These are phyloP conservation scores for Brenthis ino DNA, from an alignment of 2,888 invertebrate species.

Conservation along the genomic window DNA sequence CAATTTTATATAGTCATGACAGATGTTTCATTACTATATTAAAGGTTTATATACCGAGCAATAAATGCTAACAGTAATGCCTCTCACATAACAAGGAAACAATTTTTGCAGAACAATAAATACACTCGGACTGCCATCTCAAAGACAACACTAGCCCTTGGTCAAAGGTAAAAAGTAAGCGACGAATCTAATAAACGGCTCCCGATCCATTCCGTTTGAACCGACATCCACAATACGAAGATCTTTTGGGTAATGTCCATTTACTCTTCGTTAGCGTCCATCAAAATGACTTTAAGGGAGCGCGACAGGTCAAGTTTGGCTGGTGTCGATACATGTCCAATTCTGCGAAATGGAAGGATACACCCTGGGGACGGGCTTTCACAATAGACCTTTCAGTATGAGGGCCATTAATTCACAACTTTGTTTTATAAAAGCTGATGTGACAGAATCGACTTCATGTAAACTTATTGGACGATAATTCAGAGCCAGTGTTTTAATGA, in stretches of 20 bases:
- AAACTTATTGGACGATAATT: slow-evolving; percentile 72
- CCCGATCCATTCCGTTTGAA: slow-evolving; percentile 76
- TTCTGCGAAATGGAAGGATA: slow-evolving; percentile 78
- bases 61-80: slow-evolving; percentile 1
- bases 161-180: slow-evolving; percentile 78
- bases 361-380: slow-evolving; percentile 72
- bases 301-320: slow-evolving; percentile 56
- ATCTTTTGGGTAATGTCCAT: slow-evolving; percentile 53
- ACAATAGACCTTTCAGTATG: slow-evolving; percentile 78
- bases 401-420: slow-evolving; percentile 79
- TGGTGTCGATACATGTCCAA: slow-evolving; percentile 72
- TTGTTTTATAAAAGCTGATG: slow-evolving; percentile 78
- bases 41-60: too few species aligned
- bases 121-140: slow-evolving; percentile 62
- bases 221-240: slow-evolving; percentile 62
- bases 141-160: slow-evolving; percentile 73
- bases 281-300: slow-evolving; percentile 56
- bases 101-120: slow-evolving; percentile 54
- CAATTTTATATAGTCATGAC: too few species aligned
- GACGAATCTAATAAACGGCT: slow-evolving; percentile 78
- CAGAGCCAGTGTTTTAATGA: slow-evolving; percentile 47
- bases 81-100: slow-evolving; percentile 37
- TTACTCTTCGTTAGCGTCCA: slow-evolving; percentile 54
- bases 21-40: too few species aligned
- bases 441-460: slow-evolving; percentile 74